These are phyloP conservation scores for Digitonthophagus gazella DNA, from an alignment of 2,888 invertebrate genomes.

Conservation along the genomic window DNA sequence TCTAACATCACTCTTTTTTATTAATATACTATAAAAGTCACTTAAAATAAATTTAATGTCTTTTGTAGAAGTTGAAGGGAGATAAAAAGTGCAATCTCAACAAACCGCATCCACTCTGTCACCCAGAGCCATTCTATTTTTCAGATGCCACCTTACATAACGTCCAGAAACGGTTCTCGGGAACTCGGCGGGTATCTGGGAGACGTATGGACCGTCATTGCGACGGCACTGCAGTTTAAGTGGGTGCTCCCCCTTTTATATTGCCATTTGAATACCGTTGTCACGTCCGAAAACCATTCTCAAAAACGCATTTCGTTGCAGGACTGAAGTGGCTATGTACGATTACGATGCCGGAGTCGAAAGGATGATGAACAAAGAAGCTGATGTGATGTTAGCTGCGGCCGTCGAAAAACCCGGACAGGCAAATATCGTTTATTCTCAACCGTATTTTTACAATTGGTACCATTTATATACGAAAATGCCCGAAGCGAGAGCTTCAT, in stretches of 20 bases:
- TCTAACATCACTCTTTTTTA: too few relatives aligned
- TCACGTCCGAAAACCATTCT: not conserved
- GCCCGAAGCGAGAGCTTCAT: conserved; percentile 40
- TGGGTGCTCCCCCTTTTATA: conserved; percentile 32
- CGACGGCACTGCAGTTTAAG: conserved; percentile 47
- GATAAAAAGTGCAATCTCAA: not conserved
- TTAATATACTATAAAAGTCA: too few relatives aligned
- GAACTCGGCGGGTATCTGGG: conserved; percentile 48
- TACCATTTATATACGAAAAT: conserved; percentile 44
- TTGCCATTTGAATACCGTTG: not conserved
- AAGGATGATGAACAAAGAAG: conserved; percentile 37
- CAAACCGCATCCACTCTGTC: not conserved
- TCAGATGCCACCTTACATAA: conserved; percentile 48
- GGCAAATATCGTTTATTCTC: conserved; percentile 40
- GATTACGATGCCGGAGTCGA: conserved; percentile 40
- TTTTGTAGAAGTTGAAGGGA: not conserved
- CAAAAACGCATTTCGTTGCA: conserved; percentile 28
- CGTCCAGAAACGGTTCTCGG: conserved; percentile 37
- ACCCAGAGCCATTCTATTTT: conserved; percentile 9
- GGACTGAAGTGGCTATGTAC: conserved; percentile 36
- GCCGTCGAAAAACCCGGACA: conserved; percentile 38
- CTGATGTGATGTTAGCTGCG: conserved; percentile 44
- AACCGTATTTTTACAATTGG: conserved; percentile 47
- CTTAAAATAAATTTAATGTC: not conserved
- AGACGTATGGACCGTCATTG: conserved; percentile 48